Evolutionary conservation across 2,113 vertebrate species (phyloP).

Genomic region (Ochotona princeps): DNA sequence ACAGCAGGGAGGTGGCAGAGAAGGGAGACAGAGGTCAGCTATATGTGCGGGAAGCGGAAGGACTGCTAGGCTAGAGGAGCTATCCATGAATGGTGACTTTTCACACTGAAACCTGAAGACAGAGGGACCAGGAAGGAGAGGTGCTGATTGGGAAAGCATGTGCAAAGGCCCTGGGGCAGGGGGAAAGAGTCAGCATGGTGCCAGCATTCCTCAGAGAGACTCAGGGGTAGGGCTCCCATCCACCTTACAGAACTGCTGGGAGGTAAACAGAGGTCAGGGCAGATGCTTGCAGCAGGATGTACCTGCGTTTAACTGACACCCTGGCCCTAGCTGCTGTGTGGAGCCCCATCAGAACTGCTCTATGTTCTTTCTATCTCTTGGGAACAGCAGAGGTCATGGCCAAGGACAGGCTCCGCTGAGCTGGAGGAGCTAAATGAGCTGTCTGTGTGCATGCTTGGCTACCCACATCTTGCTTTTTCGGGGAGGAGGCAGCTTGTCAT

Average conservation of each 20-base stretch:
- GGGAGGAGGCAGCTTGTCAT: not conserved
- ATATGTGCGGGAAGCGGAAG: fast-evolving
- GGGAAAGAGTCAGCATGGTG: not conserved
- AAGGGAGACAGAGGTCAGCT: not conserved
- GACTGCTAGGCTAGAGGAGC: not conserved
- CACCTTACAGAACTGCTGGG: not conserved
- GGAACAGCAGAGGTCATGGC: slow-evolving; percentile 71
- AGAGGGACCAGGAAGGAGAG: not conserved
- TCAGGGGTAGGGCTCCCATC: not conserved
- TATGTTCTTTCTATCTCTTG: slow-evolving; percentile 53
- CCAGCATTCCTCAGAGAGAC: not conserved
- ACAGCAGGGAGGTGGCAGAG: not conserved
- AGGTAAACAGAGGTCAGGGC: not conserved
- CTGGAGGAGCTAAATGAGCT: slow-evolving; percentile 80
- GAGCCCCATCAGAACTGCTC: slow-evolving; percentile 63
- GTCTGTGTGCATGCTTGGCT: slow-evolving; percentile 80
- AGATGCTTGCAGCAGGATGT: not conserved
- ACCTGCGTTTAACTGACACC: not conserved
- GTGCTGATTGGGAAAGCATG: not conserved
- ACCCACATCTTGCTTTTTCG: slow-evolving; percentile 60
- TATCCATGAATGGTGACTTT: not conserved
- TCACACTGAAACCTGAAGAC: not conserved
- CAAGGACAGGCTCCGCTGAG: slow-evolving; percentile 77
- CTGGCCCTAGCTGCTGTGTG: not conserved
- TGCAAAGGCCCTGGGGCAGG: slow-evolving; percentile 34